phyloP scores from a whole-genome alignment of 2,797 vertebrate genomes.

The Halcyon leucocephala region DNA sequence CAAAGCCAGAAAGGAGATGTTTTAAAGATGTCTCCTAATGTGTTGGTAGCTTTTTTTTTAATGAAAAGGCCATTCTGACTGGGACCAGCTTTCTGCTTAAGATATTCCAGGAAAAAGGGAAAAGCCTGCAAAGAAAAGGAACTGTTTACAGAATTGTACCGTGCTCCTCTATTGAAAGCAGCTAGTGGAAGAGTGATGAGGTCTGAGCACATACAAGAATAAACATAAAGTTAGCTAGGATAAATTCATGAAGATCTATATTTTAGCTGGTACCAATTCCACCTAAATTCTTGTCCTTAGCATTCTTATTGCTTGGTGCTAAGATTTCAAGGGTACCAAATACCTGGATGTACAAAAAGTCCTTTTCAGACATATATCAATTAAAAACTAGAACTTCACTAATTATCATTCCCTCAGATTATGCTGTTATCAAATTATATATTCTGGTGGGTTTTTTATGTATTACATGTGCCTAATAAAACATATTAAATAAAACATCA shows the following conservation, averaged over 20 bases:
- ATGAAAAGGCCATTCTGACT: background rate
- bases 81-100: background rate
- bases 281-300: background rate
- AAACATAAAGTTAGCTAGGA: background rate
- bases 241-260: background rate
- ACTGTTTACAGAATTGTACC: background rate
- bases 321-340: background rate
- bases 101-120: background rate
- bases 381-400: background rate
- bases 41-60: background rate
- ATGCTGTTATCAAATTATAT: background rate
- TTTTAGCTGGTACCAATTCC: background rate
- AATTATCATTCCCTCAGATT: background rate
- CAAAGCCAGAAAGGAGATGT: background rate
- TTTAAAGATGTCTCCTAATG: background rate
- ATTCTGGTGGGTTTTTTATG: background rate
- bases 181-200: background rate
- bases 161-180: background rate
- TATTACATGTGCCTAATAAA: background rate
- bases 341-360: accelerated
- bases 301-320: background rate
- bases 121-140: background rate
- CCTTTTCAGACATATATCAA: background rate
- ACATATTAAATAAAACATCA: background rate
- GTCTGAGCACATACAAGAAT: background rate